Evolutionary conservation across 1,140 invertebrate genomes (phyloP).

Genomic region (Magallana gigas): DNA sequence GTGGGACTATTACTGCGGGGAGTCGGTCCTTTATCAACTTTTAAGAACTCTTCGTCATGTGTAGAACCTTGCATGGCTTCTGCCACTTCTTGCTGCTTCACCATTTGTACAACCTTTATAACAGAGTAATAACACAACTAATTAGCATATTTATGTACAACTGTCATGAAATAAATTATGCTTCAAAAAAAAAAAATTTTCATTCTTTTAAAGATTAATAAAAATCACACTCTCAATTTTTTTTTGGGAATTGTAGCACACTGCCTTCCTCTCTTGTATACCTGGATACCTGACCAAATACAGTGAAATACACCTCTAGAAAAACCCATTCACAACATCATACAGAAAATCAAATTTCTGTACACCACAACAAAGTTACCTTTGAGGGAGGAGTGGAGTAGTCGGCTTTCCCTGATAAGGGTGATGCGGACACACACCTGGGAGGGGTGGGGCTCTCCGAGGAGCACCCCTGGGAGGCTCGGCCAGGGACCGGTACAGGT

Average conservation of each 20-base stretch:
- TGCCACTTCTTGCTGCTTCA: slow-evolving; percentile 49
- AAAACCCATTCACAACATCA: not conserved
- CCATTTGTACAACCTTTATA: slow-evolving; percentile 34
- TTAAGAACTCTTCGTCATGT: slow-evolving; percentile 69
- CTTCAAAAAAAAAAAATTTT: no score
- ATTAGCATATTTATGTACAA: no score
- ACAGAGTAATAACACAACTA: no score
- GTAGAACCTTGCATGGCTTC: slow-evolving; percentile 59
- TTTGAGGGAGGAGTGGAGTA: slow-evolving; percentile 64
- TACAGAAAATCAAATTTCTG: not conserved
- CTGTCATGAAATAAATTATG: no score
- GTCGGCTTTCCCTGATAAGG: slow-evolving; percentile 69
- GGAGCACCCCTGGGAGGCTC: slow-evolving; percentile 69
- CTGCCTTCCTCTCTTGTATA: no score
- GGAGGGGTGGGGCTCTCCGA: slow-evolving; percentile 72
- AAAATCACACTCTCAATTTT: no score
- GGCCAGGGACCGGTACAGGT: slow-evolving; percentile 77
- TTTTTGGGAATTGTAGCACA: no score
- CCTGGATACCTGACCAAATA: no score
- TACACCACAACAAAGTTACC: slow-evolving; percentile 29
- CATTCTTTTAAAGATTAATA: no score
- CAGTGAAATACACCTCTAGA: not conserved
- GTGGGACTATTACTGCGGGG: slow-evolving; percentile 66
- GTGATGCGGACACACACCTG: slow-evolving; percentile 70
- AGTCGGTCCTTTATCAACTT: slow-evolving; percentile 63